These are phyloP conservation scores for Marmota monax DNA, from an alignment of 2,113 vertebrate genomes.

Conservation along the genomic window DNA sequence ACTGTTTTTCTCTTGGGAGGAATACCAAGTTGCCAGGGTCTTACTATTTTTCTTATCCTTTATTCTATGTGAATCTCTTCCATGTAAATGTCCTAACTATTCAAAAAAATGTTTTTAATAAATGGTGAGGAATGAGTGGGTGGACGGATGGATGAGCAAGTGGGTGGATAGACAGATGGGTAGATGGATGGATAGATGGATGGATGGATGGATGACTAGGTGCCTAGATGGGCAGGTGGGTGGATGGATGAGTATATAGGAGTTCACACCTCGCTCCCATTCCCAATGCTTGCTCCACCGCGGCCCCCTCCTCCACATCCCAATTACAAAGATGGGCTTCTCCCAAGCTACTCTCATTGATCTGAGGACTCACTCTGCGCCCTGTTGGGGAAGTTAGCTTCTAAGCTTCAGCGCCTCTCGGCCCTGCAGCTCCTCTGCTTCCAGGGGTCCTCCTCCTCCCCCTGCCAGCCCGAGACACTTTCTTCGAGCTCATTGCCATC, in stretches of 20 bases:
- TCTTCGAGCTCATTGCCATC: not conserved
- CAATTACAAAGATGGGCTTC: not conserved
- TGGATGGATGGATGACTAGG: not conserved
- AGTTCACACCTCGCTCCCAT: not conserved
- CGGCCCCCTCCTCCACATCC: rapidly evolving
- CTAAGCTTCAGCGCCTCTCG: not conserved
- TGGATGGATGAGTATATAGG: not conserved
- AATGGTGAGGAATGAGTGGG: not conserved
- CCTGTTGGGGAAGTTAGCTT: not conserved
- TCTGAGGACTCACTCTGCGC: not conserved
- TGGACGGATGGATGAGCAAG: not conserved
- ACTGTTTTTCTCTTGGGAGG: not conserved
- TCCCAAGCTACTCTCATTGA: not conserved
- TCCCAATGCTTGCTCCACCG: not conserved
- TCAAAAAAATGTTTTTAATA: not conserved
- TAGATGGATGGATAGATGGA: too few species aligned
- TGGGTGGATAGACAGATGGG: not conserved
- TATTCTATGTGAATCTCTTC: constrained; percentile 15
- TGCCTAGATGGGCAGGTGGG: rapidly evolving
- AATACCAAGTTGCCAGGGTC: not conserved
- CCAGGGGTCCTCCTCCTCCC: not conserved
- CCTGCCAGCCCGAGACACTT: not conserved
- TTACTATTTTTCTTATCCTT: not conserved
- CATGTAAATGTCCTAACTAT: not conserved
- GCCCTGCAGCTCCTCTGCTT: not conserved